These are phyloP conservation scores for Podargus strigoides DNA, from an alignment of 2,797 vertebrate genomes.

Conservation along the genomic window DNA sequence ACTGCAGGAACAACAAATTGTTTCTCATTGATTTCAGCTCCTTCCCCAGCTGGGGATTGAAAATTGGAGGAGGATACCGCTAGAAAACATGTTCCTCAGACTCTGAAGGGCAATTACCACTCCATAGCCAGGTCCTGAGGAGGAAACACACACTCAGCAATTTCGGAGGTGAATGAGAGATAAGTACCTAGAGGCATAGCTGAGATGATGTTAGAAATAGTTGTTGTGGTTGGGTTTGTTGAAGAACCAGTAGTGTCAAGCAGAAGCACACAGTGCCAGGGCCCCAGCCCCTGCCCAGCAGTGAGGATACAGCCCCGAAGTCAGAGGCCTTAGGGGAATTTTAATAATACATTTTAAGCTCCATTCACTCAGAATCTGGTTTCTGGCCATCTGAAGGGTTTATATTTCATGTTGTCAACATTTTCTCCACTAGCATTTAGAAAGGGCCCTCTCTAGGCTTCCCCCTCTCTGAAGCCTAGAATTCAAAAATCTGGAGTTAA, in stretches of 20 bases:
- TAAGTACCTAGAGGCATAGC: background rate
- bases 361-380: background rate
- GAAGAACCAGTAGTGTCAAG: background rate
- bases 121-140: background rate
- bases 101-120: background rate
- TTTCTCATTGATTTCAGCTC: background rate
- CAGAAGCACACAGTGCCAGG: background rate
- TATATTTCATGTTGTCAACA: fast-evolving
- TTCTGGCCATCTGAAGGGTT: background rate
- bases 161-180: background rate
- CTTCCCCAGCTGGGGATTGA: background rate
- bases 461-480: background rate
- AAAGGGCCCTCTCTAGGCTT: too few species aligned
- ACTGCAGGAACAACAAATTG: background rate
- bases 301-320: background rate
- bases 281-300: background rate
- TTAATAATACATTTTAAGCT: background rate
- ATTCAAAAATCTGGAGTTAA: background rate
- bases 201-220: background rate
- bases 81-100: background rate
- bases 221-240: background rate
- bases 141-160: background rate
- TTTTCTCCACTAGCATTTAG: background rate
- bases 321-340: background rate
- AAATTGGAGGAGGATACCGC: background rate